A percentile compares a stretch with the other conserved stretches of the same genome.
Evolutionary conservation across 2,113 vertebrate species (phyloP).

Genomic region (Spilogale gracilis): DNA sequence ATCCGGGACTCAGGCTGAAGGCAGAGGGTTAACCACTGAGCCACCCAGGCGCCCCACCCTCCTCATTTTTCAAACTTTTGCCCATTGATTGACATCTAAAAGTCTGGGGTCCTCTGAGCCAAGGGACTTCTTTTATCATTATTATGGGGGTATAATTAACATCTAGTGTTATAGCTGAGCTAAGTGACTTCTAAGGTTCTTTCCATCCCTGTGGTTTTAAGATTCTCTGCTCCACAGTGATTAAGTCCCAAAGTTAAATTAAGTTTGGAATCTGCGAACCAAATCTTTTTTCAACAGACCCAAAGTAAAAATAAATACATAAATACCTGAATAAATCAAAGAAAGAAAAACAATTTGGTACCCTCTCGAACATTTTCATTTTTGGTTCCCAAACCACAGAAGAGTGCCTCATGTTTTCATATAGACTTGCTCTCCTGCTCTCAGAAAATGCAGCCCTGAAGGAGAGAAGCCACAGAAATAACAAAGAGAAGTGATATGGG

Average conservation of each 20-base stretch:
- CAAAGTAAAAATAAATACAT: conserved; percentile 60
- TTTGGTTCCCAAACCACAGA: conserved; percentile 57
- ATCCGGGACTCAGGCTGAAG: too few species aligned
- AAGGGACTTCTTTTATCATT: neutral
- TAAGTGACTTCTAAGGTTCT: conserved; percentile 52
- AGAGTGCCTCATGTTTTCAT: conserved; percentile 55
- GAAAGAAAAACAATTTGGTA: conserved; percentile 27
- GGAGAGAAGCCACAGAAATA: conserved; percentile 70
- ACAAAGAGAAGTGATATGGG: conserved; percentile 63
- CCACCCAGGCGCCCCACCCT: neutral
- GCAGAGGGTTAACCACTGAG: too few species aligned
- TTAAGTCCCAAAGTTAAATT: conserved; percentile 69
- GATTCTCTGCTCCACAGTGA: conserved; percentile 49
- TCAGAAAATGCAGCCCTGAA: conserved; percentile 14
- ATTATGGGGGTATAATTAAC: neutral
- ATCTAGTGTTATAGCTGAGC: neutral
- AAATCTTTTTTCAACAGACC: conserved; percentile 67
- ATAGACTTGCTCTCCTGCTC: conserved; percentile 16
- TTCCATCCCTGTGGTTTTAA: conserved; percentile 57
- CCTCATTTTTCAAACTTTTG: conserved; percentile 53
- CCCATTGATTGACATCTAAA: conserved; percentile 43
- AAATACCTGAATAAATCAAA: conserved; percentile 25
- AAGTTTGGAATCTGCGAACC: conserved; percentile 65
- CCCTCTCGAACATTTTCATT: conserved; percentile 33
- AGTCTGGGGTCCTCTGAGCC: conserved; percentile 5